These are phyloP conservation scores for Polydrusus pterygomalis DNA, from an alignment of 2,888 invertebrate genomes.

Conservation along the genomic window DNA sequence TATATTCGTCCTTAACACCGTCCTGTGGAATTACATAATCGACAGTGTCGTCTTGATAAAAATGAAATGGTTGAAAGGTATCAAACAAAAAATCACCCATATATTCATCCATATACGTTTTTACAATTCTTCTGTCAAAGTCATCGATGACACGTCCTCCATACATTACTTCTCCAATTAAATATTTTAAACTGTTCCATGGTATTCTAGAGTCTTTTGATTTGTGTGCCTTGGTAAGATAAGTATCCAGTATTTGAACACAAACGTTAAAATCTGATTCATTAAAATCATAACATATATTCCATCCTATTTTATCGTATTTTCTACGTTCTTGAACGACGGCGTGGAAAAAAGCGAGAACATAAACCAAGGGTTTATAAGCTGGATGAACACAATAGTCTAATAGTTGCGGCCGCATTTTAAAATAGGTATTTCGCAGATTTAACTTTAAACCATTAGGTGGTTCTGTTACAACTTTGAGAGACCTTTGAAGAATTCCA, in stretches of 20 bases:
- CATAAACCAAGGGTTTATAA: constrained; percentile 90
- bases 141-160: constrained; percentile 95
- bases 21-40: constrained; percentile 87
- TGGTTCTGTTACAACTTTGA: constrained; percentile 91
- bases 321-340: constrained; percentile 94
- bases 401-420: constrained; percentile 84
- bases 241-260: constrained; percentile 88
- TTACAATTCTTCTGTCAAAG: constrained; percentile 90
- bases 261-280: constrained; percentile 94
- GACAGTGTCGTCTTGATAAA: constrained; percentile 83
- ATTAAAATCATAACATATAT: constrained; percentile 94
- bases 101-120: constrained; percentile 94
- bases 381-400: constrained; percentile 83
- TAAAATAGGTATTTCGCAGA: constrained; percentile 90
- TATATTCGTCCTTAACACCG: constrained; percentile 81
- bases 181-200: constrained; percentile 93
- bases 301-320: constrained; percentile 97
- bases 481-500: constrained; percentile 72
- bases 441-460: constrained; percentile 92
- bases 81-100: constrained; percentile 96
- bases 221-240: constrained; percentile 82
- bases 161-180: constrained; percentile 97
- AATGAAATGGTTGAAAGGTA: constrained; percentile 92
- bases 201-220: constrained; percentile 81
- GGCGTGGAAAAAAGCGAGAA: constrained; percentile 94